Evolutionary conservation across 2,888 invertebrate genomes (phyloP).

Genomic region (Epirrhoe alternata): DNA sequence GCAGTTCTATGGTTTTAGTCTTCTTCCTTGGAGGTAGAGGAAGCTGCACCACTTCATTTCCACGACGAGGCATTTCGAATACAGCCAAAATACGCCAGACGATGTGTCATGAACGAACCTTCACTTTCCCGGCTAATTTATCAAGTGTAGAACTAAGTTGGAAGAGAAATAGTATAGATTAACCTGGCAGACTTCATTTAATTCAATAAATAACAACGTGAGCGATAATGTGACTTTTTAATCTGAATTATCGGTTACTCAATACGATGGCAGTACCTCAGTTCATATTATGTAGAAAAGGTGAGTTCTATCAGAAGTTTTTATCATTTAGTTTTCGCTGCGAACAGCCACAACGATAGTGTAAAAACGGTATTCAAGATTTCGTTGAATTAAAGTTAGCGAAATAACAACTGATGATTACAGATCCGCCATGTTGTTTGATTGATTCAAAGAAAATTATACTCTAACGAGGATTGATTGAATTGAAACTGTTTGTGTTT

Average conservation of each 20-base stretch:
- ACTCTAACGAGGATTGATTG: no score
- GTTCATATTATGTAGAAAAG: slow-evolving; percentile 33
- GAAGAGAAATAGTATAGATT: slow-evolving; percentile 22
- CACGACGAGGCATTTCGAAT: slow-evolving; percentile 70
- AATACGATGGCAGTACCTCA: slow-evolving; percentile 45
- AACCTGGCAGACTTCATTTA: slow-evolving; percentile 45
- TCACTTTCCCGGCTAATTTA: slow-evolving; percentile 23
- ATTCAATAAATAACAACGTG: slow-evolving; percentile 63
- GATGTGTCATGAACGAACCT: slow-evolving; percentile 18
- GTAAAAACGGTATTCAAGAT: slow-evolving; percentile 37
- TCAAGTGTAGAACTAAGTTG: slow-evolving; percentile 28
- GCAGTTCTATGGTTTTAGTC: slow-evolving; percentile 58
- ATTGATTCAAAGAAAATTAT: no score
- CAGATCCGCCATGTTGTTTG: slow-evolving; percentile 80
- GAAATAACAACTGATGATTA: slow-evolving; percentile 67
- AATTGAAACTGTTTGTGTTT: no score
- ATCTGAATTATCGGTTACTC: slow-evolving; percentile 60
- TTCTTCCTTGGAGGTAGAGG: slow-evolving; percentile 72
- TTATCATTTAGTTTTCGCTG: slow-evolving; percentile 23
- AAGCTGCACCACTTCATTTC: slow-evolving; percentile 62
- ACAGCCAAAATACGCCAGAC: neutral
- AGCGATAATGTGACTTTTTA: slow-evolving; percentile 57
- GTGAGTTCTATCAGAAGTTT: slow-evolving; percentile 2
- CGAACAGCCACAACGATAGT: slow-evolving; percentile 24
- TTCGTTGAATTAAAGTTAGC: slow-evolving; percentile 47